Conservation (phyloP, 2,113 vertebrate species). For the Strigops habroptila region DNA sequence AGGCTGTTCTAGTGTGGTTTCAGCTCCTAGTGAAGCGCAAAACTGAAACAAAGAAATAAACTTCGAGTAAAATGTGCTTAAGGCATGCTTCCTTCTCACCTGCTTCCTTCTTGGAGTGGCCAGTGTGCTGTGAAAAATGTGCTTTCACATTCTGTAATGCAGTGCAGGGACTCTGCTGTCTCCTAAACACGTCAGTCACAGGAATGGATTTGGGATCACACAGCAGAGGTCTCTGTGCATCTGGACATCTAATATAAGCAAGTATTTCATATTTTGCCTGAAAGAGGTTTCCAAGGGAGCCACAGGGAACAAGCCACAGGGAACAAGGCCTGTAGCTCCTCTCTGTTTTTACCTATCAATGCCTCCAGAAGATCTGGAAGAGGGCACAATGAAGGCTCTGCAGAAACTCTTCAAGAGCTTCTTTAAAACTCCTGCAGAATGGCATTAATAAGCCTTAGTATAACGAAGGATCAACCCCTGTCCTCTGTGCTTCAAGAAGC, state of each 20-base stretch:
- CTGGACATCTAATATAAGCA: background rate
- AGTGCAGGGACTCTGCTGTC: background rate
- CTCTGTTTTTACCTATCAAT: background rate
- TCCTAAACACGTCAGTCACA: rapidly evolving
- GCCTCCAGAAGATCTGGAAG: background rate
- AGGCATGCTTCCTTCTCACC: background rate
- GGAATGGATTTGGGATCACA: background rate
- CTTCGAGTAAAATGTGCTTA: background rate
- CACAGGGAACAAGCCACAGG: background rate
- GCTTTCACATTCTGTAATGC: background rate
- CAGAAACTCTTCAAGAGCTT: background rate
- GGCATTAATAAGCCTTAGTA: background rate
- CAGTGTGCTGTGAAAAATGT: background rate
- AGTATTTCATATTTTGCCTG: background rate
- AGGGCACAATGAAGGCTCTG: background rate
- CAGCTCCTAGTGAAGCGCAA: background rate
- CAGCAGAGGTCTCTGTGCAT: background rate
- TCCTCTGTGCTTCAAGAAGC: conserved; percentile 7
- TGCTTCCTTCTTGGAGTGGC: background rate
- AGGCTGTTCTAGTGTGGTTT: background rate
- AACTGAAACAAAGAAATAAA: background rate
- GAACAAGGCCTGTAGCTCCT: background rate
- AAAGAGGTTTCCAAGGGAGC: background rate
- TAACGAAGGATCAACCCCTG: background rate
- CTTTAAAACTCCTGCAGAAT: background rate